Conservation (phyloP, 2,888 invertebrate genomes). For the Phyllotreta cruciferae region DNA sequence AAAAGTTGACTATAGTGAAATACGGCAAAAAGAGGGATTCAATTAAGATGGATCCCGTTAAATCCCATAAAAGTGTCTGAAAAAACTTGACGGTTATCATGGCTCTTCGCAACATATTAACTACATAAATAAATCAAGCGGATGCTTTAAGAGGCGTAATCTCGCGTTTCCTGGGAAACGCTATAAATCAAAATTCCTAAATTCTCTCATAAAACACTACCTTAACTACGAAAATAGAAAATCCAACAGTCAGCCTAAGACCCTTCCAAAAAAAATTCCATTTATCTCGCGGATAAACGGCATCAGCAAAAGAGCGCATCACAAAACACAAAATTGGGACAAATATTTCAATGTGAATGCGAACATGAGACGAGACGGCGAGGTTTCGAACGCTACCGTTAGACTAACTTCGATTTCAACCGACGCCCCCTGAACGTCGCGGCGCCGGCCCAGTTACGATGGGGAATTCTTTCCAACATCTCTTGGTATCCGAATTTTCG, state of each 20-base stretch:
- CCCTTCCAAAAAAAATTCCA: constrained; percentile 2
- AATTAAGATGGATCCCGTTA: too few relatives aligned
- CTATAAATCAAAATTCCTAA: constrained; percentile 27
- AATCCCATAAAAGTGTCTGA: too few relatives aligned
- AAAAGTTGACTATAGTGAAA: too few relatives aligned
- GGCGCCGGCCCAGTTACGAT: constrained; percentile 35
- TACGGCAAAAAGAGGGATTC: too few relatives aligned
- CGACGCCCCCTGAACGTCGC: constrained; percentile 37
- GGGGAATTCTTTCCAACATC: constrained; percentile 21
- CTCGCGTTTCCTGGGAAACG: constrained; percentile 16
- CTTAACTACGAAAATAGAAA: constrained; percentile 24
- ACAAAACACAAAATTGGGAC: constrained; percentile 23
- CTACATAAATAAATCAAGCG: constrained; percentile 26
- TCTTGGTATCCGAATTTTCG: constrained; percentile 31
- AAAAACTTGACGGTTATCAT: background rate
- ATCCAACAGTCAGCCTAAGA: constrained; percentile 17
- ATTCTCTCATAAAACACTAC: constrained; percentile 4
- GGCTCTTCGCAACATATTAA: constrained; percentile 6
- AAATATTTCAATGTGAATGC: constrained; percentile 12
- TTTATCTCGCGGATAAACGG: constrained; percentile 1
- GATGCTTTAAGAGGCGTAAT: constrained; percentile 21
- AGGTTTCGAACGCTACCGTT: constrained; percentile 21
- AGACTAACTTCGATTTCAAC: constrained; percentile 36
- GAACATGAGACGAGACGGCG: constrained; percentile 13
- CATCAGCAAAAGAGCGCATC: constrained; percentile 16